Base-by-base conservation (phyloP, 2,888 invertebrate genomes). In the Fragum fragum region DNA sequence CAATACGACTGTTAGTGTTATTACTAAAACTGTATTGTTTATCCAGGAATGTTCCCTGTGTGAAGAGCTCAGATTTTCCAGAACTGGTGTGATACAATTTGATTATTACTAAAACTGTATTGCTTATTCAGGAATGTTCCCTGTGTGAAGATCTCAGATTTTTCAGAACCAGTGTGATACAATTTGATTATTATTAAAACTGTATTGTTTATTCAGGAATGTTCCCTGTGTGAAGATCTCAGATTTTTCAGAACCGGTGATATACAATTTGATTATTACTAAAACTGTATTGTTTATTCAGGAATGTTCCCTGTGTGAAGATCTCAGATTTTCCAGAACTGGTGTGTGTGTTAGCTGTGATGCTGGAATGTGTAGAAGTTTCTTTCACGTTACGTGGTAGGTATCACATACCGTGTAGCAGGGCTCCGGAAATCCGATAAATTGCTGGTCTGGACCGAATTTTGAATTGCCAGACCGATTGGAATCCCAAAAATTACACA, bases 321-420 rank as follows among this genome's bases (percentile, higher is more conserved):
- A 99, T 94, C 96, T 97, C 3, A 96, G 97, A 55, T 97, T 97
- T 91, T 97, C 98, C 11, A 96, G 98, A 36, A 98, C 98, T 0
- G 99, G 99, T 1, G 98, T 99, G 18, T 98, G 98, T 93, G 98
- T 99, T 74, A 97, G 97, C 83, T 99, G 99, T 95, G 99, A 99
- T 95, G 99, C 99, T 14, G 99, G 99, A 32, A 97, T 99, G 96
- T 99, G 99, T 95, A 97, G 98, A 92, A 98, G 97, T 0, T 98
- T 97, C 95, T 99, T 99, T 94, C 99, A 99, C 94, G 99, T 99
- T 55, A 99, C 99, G 16, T 99, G 99, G 94, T 94, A 82, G 73
- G 90, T 83, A 66, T 2, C n/a, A n/a, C n/a, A n/a, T n/a, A n/a
- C n/a, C n/a, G n/a, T n/a, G n/a, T n/a, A n/a, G n/a, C n/a, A n/a